Percentiles rank a stretch among this genome's conserved stretches.
These are phyloP conservation scores for Umimayanthus kanabou DNA, from an alignment of 92 coral and sea anemone species.

Conservation along the genomic window DNA sequence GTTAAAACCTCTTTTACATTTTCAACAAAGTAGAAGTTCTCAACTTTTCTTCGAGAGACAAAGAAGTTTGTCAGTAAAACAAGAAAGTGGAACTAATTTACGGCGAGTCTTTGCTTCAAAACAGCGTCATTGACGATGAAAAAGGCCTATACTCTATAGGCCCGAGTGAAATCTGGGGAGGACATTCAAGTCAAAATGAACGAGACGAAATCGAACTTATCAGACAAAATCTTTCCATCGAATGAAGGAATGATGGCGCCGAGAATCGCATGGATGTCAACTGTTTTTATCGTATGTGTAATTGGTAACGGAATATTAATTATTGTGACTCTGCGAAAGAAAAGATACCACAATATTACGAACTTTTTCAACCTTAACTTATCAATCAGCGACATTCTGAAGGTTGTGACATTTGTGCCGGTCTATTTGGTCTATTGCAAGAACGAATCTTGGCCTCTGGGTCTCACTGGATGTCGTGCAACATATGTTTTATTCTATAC, in stretches of 20 bases:
- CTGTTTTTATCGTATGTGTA: slow-evolving; percentile 48
- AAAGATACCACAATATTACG: slow-evolving; percentile 60
- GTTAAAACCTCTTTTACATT: too few species aligned
- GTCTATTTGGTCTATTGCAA: slow-evolving; percentile 63
- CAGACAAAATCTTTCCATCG: not conserved
- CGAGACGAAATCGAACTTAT: not conserved
- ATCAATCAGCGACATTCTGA: slow-evolving; percentile 67
- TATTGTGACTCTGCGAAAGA: slow-evolving; percentile 59
- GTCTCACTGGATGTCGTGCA: slow-evolving; percentile 46
- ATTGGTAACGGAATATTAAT: slow-evolving; percentile 68
- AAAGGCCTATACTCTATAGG: not conserved
- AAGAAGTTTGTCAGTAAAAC: not conserved
- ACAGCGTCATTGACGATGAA: not conserved
- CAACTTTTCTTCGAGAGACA: too few species aligned
- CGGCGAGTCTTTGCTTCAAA: not conserved
- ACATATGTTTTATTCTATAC: slow-evolving; percentile 47
- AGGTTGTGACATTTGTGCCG: slow-evolving; percentile 62
- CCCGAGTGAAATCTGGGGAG: not conserved
- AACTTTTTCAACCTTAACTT: slow-evolving; percentile 70
- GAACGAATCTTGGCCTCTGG: slow-evolving; percentile 52
- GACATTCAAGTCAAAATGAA: not conserved
- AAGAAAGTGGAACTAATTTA: not conserved
- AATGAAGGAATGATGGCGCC: not conserved
- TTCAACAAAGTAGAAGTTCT: too few species aligned
- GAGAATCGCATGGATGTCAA: slow-evolving; percentile 65